Conservation (phyloP, 2,888 invertebrate species). For the Callimorpha dominula region DNA sequence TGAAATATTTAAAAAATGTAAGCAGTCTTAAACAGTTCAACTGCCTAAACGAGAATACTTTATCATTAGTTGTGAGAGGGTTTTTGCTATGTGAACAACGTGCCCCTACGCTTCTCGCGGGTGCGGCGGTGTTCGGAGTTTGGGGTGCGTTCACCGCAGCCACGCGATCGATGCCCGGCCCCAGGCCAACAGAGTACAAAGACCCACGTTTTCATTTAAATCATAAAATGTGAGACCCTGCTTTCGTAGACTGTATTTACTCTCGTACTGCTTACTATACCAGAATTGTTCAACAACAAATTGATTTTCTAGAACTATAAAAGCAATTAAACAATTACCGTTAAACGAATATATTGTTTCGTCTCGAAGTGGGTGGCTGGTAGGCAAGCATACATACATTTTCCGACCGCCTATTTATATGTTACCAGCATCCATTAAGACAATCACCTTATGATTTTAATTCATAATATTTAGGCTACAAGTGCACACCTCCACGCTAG, state of each 20-base stretch:
- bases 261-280: constrained; percentile 51
- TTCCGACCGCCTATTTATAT: constrained; percentile 64
- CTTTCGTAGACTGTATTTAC: constrained; percentile 57
- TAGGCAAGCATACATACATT: constrained; percentile 59
- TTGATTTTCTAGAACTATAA: constrained; percentile 39
- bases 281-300: constrained; percentile 28
- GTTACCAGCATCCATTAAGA: constrained; percentile 63
- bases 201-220: constrained; percentile 68
- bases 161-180: constrained; percentile 81
- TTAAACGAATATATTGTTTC: constrained; percentile 50
- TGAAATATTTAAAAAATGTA: constrained; percentile 21
- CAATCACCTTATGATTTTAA: constrained; percentile 66
- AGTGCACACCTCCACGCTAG: constrained; percentile 69
- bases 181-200: constrained; percentile 68
- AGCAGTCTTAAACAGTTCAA: constrained; percentile 33
- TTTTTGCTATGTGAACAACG: constrained; percentile 64
- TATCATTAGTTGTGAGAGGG: constrained; percentile 65
- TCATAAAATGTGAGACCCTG: constrained; percentile 56
- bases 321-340: constrained; percentile 44
- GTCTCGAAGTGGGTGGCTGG: constrained; percentile 20
- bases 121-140: constrained; percentile 73
- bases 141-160: constrained; percentile 81
- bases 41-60: constrained; percentile 55
- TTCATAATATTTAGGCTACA: constrained; percentile 59
- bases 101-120: constrained; percentile 64